These are phyloP conservation scores for Himalopsyche japonica DNA, from an alignment of 2,888 invertebrate species.

Conservation along the genomic window DNA sequence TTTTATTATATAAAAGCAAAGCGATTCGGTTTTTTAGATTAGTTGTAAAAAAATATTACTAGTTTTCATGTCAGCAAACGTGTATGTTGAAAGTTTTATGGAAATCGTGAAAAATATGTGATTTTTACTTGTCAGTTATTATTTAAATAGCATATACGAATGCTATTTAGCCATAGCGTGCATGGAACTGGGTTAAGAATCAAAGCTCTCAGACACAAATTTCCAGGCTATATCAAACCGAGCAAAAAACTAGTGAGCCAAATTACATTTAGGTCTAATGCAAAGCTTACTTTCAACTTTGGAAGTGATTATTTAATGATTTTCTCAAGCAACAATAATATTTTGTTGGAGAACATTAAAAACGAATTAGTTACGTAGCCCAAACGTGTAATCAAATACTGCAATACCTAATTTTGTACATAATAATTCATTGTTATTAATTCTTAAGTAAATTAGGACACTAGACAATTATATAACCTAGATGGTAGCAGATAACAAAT, in stretches of 20 bases:
- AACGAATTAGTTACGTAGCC: no score
- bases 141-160: neutral
- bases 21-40: neutral
- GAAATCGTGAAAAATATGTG: neutral
- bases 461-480: no score
- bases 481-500: no score
- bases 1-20: no score
- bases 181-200: conserved; percentile 32
- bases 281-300: neutral
- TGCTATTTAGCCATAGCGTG: conserved; percentile 18
- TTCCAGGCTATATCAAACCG: neutral
- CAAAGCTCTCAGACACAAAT: conserved; percentile 27
- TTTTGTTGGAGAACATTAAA: neutral
- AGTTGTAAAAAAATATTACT: neutral
- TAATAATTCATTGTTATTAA: no score
- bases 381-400: no score
- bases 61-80: no score
- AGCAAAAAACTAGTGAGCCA: neutral
- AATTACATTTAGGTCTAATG: neutral
- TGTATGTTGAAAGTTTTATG: neutral
- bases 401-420: no score
- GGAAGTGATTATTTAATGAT: neutral
- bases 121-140: neutral
- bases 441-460: no score
- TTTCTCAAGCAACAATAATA: neutral